Evolutionary conservation across 92 coral and sea anemone genomes (phyloP).

Genomic region (Umimayanthus chanpuru): DNA sequence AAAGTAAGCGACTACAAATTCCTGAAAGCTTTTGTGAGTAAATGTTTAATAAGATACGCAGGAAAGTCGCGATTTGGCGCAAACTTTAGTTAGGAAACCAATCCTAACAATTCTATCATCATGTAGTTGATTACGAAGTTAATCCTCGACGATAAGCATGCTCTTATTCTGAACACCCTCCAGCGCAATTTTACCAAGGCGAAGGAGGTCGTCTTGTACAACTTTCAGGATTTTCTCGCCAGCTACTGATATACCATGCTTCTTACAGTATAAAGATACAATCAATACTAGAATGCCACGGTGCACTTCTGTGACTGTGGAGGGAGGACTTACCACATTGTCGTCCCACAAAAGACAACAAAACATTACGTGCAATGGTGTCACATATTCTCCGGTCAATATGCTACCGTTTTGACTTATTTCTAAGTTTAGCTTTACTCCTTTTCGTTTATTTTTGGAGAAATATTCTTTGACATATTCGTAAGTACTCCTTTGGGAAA

Average conservation of each 20-base stretch:
- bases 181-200: background rate
- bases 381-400: background rate
- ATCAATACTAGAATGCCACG: background rate
- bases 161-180: background rate
- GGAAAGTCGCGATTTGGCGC: background rate
- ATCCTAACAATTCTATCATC: background rate
- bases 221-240: background rate
- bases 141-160: background rate
- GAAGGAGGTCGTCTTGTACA: background rate
- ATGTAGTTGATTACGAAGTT: background rate
- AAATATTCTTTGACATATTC: background rate
- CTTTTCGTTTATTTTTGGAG: background rate
- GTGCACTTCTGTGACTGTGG: background rate
- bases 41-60: background rate
- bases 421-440: background rate
- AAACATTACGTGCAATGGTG: background rate
- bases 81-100: background rate
- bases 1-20: too few relatives aligned
- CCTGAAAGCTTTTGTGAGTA: background rate
- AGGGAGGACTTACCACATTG: constrained; percentile 5
- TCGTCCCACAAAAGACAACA: background rate
- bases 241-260: background rate
- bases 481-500: background rate
- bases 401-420: background rate
- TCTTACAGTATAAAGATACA: background rate